phyloP scores from a whole-genome alignment of 2,113 vertebrate species.

The Austrofundulus limnaeus region DNA sequence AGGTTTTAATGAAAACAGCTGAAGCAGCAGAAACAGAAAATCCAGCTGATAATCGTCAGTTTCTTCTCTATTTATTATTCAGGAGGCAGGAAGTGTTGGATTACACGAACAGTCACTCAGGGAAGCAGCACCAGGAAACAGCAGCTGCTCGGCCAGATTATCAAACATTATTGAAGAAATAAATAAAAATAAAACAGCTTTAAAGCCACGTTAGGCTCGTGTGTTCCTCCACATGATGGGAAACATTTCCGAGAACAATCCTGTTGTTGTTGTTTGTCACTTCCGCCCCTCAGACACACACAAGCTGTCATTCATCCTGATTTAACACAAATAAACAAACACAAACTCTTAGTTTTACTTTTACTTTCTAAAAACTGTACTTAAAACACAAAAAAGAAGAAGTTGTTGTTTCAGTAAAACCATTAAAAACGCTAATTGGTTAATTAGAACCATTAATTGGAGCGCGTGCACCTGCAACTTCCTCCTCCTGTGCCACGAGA shows the following conservation, averaged over 20 bases:
- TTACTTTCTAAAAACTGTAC: too few species aligned
- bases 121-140: conserved; percentile 10
- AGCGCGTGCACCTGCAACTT: conserved; percentile 35
- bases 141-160: not conserved
- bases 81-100: conserved; percentile 67
- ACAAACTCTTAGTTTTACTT: not conserved
- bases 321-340: conserved; percentile 4
- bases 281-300: conserved; percentile 28
- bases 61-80: conserved; percentile 73
- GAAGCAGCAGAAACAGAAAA: conserved; percentile 24
- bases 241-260: conserved; percentile 53
- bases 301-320: conserved; percentile 51
- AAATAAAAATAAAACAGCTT: not conserved
- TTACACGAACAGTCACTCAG: conserved; percentile 52
- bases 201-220: not conserved
- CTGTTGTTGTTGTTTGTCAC: conserved; percentile 15
- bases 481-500: not conserved
- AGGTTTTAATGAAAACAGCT: conserved; percentile 40
- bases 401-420: too few species aligned
- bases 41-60: conserved; percentile 51
- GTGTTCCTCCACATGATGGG: not conserved
- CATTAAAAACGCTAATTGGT: not conserved
- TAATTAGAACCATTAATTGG: not conserved
- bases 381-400: too few species aligned
- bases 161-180: fast-evolving